phyloP scores from a whole-genome alignment of 2,113 vertebrate genomes.

The Falcunculus frontatus region DNA sequence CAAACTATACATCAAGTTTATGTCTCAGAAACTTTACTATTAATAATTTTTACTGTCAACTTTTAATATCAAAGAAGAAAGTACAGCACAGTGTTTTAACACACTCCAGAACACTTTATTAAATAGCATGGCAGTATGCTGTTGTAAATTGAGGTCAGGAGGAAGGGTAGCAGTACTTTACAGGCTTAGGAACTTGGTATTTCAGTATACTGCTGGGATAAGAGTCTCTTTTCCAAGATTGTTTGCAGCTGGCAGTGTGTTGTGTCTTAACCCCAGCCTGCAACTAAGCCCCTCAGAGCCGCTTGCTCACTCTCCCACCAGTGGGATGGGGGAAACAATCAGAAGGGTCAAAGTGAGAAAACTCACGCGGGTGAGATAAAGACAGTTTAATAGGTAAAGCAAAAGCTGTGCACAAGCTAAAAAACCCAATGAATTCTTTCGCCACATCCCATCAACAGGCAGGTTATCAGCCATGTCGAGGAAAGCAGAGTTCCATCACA shows the following conservation, averaged over 20 bases:
- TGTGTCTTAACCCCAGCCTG: background rate
- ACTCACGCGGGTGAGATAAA: background rate
- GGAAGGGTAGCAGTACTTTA: background rate
- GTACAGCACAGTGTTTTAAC: background rate
- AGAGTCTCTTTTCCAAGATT: background rate
- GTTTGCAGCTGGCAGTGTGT: background rate
- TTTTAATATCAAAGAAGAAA: constrained; percentile 43
- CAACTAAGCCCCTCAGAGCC: background rate
- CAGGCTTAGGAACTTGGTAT: background rate
- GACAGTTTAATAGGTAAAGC: background rate
- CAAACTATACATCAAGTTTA: constrained; percentile 20
- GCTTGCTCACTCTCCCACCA: rapidly evolving
- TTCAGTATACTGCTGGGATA: background rate
- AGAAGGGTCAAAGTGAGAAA: background rate
- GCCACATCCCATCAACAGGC: background rate
- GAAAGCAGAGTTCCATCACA: background rate
- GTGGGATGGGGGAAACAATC: background rate
- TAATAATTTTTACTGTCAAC: constrained; percentile 26
- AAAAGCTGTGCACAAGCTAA: background rate
- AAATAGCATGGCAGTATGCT: background rate
- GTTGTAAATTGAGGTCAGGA: background rate
- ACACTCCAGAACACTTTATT: constrained; percentile 1
- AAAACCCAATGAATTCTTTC: background rate
- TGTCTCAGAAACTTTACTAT: constrained; percentile 18
- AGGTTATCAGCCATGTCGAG: background rate